Base-by-base conservation (phyloP, 2,797 vertebrate genomes). In the Anisognathus igniventris region DNA sequence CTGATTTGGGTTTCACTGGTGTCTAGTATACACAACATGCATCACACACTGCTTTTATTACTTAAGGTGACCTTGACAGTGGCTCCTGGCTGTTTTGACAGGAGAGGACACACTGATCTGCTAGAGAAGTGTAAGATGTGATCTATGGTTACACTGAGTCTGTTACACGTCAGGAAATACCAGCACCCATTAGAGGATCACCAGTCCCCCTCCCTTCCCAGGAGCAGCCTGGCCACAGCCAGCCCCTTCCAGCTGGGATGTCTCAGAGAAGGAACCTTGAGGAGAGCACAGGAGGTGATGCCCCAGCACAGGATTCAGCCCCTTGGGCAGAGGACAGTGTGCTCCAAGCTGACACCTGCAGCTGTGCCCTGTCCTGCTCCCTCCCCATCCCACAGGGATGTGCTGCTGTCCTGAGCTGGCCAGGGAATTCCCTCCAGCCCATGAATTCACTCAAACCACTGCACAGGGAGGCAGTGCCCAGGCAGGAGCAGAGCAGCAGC, bases 11-110 rank as follows among this genome's bases (percentile, higher is more conserved):
- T 47, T 72, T 35, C 39, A 13, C 1, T 48, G 60, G 23, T n/a
- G 15, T 31, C 2, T 0, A 30, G 27, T 3, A 14, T 0, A 8
- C 2, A 14, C 2, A 23, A 8, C 2, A 21, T 19, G 1, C 48
- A 56, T 11, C 39, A 64, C 8, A 23, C 39, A 30, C 10, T 33
- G 27, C 24, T 35, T 56, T 14, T 16, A 7, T 27, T 35, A 5
- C 48, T 70, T 24, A 3, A 23, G 54, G 35, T 48, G 51, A 78
- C 66, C 53, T 56, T 22, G 22, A 3, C 23, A 51, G 60, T 12
- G 53, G 37, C 42, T 61, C 42, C 56, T 33, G 19, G 22, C 37
- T 58, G 20, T 48, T 84, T 10, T 12, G 65, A 42, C 7, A 68
- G 40, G 7, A 60, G 12, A 39, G 45, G 1, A 2, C 7, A 28